phyloP scores from a whole-genome alignment of 2,888 invertebrate species.

The Seira ritae region DNA sequence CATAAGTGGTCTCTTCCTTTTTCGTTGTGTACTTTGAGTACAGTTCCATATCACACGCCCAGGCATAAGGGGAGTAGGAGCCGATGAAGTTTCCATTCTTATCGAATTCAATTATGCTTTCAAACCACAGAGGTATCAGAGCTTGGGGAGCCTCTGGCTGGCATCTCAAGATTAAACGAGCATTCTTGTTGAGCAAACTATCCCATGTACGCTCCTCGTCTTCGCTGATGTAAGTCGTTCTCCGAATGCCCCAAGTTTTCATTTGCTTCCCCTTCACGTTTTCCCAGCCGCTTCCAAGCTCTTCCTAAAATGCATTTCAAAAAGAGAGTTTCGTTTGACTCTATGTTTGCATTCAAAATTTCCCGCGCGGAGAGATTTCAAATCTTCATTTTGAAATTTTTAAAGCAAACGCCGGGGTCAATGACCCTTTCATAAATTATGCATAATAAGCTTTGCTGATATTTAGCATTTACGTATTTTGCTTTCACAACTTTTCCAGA shows the following conservation, averaged over 20 bases:
- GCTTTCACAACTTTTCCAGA: conserved; percentile 63
- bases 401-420: not conserved
- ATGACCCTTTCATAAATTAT: not conserved
- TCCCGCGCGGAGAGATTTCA: no score
- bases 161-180: conserved; percentile 67
- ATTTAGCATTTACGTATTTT: conserved; percentile 60
- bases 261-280: conserved; percentile 68
- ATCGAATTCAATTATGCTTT: conserved; percentile 60
- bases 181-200: conserved; percentile 64
- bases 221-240: conserved; percentile 55
- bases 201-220: conserved; percentile 68
- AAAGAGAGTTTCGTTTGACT: no score
- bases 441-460: not conserved
- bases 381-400: not conserved
- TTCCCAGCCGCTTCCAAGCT: conserved; percentile 68
- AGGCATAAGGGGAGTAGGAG: conserved; percentile 51
- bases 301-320: conserved; percentile 40
- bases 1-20: conserved; percentile 61
- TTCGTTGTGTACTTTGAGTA: conserved; percentile 67
- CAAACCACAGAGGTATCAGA: conserved; percentile 71
- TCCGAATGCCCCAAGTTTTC: conserved; percentile 67
- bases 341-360: not conserved
- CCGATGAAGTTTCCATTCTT: conserved; percentile 59
- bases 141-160: conserved; percentile 70
- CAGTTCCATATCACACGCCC: conserved; percentile 72